Base-by-base conservation (phyloP, 64 coral and sea anemone genomes). In the Dendronephthya gigantea region DNA sequence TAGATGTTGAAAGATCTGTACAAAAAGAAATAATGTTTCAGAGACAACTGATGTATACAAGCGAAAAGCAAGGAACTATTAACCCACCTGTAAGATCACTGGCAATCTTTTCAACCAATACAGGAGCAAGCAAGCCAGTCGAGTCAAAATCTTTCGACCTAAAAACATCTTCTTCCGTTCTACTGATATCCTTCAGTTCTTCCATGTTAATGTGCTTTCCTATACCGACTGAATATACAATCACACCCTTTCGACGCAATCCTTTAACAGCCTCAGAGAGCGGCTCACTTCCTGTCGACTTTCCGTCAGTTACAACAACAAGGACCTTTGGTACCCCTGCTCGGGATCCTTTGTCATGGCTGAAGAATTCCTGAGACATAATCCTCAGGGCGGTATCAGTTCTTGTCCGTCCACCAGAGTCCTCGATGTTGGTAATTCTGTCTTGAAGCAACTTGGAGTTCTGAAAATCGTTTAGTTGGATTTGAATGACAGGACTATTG, bases 331-430 rank as follows among this genome's bases (percentile, higher is more conserved):
- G 72, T 17, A 79, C 72, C 9, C 72, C 72, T 79, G 72, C 32
- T 2, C 72, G 72, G 3, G 72, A 34, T 36, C 72, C 72, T 36
- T 79, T 79, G 14, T 79, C 32, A 10, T 33, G 10, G 15, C 30
- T 34, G 22, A 33, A 79, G 72, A 79, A 79, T 79, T 79, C 72
- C 72, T 35, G 27, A 33, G 72, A 29, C 72, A 79, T 79, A 29
- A 36, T 2, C 15, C 72, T 29, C 22, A 79, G 72, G 36, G 72
- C 72, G 15, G 15, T 9, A 39, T 79, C 72, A 15, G 72, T 79
- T 39, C 72, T 29, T 0, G 72, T 79, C 4, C 72, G 72, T 79
- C 72, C 72, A 34, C 72, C 30, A 2, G 72, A 79, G 29, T 79
- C 2, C 0, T 9, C 2, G 28, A 79, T 79, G 3, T 29, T 29